phyloP scores from a whole-genome alignment of 2,113 vertebrate species.

The Typhlomys cinereus region DNA sequence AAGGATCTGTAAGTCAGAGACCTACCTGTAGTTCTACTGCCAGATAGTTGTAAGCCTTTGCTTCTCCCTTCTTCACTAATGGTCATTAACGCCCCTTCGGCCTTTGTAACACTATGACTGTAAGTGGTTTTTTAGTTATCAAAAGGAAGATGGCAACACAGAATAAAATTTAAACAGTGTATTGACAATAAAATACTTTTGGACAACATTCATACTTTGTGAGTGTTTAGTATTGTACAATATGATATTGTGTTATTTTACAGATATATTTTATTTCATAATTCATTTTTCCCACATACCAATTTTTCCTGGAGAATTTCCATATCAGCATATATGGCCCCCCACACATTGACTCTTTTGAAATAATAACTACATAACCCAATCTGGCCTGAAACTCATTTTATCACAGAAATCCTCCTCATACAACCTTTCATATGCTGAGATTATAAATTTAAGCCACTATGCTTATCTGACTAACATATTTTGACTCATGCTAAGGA shows the following conservation, averaged over 20 bases:
- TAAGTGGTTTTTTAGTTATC: background rate
- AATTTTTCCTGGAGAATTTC: slow-evolving; percentile 13
- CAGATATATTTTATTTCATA: background rate
- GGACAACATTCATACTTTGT: background rate
- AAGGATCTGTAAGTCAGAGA: background rate
- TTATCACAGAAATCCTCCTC: background rate
- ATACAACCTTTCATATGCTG: background rate
- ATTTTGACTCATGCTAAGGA: background rate
- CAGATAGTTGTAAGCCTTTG: background rate
- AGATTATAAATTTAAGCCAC: background rate
- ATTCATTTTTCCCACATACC: background rate
- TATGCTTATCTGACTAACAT: background rate
- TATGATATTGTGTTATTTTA: background rate
- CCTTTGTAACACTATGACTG: background rate
- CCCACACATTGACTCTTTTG: background rate
- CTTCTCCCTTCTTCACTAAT: background rate
- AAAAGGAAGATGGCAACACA: background rate
- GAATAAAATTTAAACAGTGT: background rate
- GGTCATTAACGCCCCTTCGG: background rate
- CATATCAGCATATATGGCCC: background rate
- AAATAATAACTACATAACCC: background rate
- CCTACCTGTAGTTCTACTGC: background rate
- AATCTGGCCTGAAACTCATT: background rate
- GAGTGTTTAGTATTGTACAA: background rate
- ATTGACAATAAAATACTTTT: background rate